phyloP scores from a whole-genome alignment of 2,113 vertebrate genomes.

The Phodopus roborovskii region DNA sequence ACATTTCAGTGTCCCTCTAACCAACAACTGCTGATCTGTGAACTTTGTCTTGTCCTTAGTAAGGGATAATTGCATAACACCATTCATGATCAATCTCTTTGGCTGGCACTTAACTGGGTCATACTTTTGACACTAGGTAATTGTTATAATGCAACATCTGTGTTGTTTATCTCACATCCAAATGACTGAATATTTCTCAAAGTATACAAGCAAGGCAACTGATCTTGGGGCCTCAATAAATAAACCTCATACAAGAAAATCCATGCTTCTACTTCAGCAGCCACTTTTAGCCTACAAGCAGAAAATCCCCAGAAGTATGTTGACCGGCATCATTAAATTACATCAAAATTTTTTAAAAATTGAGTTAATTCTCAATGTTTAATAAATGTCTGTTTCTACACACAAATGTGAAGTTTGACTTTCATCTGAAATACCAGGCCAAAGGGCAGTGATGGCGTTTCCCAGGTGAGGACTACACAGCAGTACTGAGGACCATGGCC shows the following conservation, averaged over 20 bases:
- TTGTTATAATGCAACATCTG: neutral
- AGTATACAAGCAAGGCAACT: neutral
- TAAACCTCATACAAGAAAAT: neutral
- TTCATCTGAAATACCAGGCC: neutral
- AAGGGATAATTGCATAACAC: neutral
- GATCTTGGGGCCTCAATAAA: neutral
- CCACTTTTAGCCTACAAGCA: neutral
- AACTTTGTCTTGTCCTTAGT: neutral
- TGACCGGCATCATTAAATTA: neutral
- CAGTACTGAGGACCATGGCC: neutral
- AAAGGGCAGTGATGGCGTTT: neutral
- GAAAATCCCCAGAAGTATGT: neutral
- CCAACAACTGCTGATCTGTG: neutral
- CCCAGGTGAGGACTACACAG: neutral
- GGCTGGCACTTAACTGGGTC: neutral
- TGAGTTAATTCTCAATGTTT: neutral
- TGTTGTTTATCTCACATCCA: neutral
- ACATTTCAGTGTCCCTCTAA: neutral
- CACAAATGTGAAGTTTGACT: neutral
- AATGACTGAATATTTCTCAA: neutral
- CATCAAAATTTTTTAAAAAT: neutral
- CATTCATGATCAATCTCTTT: neutral
- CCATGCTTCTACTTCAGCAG: neutral
- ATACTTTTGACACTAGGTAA: neutral
- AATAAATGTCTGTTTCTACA: neutral